Conservation (phyloP, 2,888 invertebrate genomes). For the Mactromeris polynyma region DNA sequence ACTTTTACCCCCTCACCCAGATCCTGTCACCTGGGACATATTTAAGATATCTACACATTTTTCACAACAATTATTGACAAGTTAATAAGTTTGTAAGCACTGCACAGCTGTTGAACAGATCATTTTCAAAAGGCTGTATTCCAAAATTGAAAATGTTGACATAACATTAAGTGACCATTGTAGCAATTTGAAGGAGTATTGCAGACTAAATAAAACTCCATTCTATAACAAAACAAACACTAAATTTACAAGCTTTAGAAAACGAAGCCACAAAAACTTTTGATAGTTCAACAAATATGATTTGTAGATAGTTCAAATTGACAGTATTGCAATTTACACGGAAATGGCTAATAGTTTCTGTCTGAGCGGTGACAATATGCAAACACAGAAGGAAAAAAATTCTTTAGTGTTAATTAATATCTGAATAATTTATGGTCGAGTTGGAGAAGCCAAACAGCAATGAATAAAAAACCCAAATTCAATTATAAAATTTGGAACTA, state of each 20-base stretch:
- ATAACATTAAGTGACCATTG: constrained; percentile 36
- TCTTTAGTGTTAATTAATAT: not conserved
- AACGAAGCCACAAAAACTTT: not conserved
- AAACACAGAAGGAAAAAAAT: not conserved
- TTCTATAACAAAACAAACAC: constrained; percentile 10
- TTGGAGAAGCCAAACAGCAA: not conserved
- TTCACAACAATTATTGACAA: not conserved
- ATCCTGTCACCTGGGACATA: too few relatives aligned
- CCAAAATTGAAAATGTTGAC: constrained; percentile 32
- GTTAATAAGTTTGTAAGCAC: not conserved
- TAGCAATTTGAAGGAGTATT: not conserved
- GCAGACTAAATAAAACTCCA: not conserved
- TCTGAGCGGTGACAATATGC: not conserved
- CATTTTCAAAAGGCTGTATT: constrained; percentile 30
- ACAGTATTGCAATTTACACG: not conserved
- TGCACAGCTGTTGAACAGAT: constrained; percentile 8
- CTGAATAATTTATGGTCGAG: not conserved
- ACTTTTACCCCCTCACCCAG: not conserved
- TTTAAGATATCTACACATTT: not conserved
- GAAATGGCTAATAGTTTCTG: not conserved
- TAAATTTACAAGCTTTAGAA: not conserved
- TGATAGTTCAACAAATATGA: not conserved
- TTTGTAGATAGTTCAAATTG: not conserved
- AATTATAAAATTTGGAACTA: not conserved
- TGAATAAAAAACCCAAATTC: not conserved